A percentile compares a stretch with the other conserved stretches of the same genome.
Conservation (phyloP, 2,888 invertebrate species). For the Drosophila mettleri region DNA sequence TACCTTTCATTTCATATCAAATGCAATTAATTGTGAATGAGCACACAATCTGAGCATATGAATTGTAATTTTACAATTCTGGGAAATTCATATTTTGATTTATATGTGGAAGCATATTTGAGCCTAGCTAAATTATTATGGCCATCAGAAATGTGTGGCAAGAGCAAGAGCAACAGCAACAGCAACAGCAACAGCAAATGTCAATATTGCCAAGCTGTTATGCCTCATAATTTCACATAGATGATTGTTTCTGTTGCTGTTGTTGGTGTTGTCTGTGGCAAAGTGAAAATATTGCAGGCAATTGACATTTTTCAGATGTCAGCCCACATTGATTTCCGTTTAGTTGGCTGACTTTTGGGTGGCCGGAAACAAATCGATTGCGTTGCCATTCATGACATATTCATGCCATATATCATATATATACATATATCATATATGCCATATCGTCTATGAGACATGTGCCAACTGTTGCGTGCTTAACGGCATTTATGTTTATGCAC, state of each 20-base stretch:
- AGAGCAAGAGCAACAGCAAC: neutral
- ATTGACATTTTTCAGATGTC: constrained; percentile 66
- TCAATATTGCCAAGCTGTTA: constrained; percentile 44
- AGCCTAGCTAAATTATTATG: constrained; percentile 25
- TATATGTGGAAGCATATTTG: constrained; percentile 32
- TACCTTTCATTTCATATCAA: neutral
- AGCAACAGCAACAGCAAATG: neutral
- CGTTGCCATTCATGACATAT: constrained; percentile 59
- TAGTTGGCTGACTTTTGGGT: constrained; percentile 40
- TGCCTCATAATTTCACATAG: constrained; percentile 30
- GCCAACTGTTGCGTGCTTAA: constrained; percentile 51
- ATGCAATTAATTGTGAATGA: constrained; percentile 10
- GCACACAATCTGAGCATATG: neutral
- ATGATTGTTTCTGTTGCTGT: constrained; percentile 15
- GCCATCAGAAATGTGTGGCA: constrained; percentile 34
- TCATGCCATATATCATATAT: constrained; percentile 43
- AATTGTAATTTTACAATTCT: constrained; percentile 10
- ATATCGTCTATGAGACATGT: constrained; percentile 19
- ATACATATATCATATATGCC: constrained; percentile 21
- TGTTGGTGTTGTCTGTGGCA: constrained; percentile 24
- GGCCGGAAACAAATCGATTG: constrained; percentile 55
- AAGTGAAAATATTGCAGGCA: constrained; percentile 43
- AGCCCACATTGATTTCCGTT: constrained; percentile 59
- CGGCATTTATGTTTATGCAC: constrained; percentile 37
- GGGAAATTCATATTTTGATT: constrained; percentile 22